Base-by-base conservation (phyloP, 2,797 vertebrate species). In the Monodelphis domestica region DNA sequence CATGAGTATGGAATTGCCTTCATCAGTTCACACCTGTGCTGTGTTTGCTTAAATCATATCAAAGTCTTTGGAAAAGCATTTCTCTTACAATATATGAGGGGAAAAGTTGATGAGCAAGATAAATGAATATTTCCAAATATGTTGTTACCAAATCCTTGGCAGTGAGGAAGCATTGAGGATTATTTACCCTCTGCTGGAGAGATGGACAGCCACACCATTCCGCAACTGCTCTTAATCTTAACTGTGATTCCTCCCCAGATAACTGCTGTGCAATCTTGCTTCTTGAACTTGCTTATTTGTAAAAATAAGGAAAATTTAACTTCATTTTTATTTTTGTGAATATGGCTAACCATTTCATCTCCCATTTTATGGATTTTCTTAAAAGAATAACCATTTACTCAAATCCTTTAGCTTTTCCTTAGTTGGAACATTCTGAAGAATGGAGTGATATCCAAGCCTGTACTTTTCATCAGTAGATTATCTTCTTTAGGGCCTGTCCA, bases 131-230 rank as follows among this genome's bases (percentile, higher is more conserved):
- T 88, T 88, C 87, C 53, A 51, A 30, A 53, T 30, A 30, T 9
- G 70, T 38, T 11, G 0, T 84, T 26, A 9, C 21, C 12, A 50
- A 30, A 6, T 88, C 30, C 28, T 17, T 88, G 30, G 87, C 15
- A 30, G 87, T 2, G 5, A 30, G 50, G 38, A 0, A 0, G 59
- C 90, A 89, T 7, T 52, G 57, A 93, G 93, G 94, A 54, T 91
- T 0, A n/a, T 12, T 92, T 96, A 95, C 94, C 96, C 93, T 95
- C 96, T 97, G 2, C 95, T 96, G 95, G 93, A 90, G 94, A 94
- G 88, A 38, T 11, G 30, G 56, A 11, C 53, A 53, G 11, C 28
- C 29, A 59, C 1, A 3, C 10, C 29, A 12, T 59, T 30, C 29
- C 56, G 59, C 56, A 59, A 29, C 17, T 78, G 15, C n/a, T 4